These are phyloP conservation scores for Lithosia quadra DNA, from an alignment of 2,888 invertebrate species.

Conservation along the genomic window DNA sequence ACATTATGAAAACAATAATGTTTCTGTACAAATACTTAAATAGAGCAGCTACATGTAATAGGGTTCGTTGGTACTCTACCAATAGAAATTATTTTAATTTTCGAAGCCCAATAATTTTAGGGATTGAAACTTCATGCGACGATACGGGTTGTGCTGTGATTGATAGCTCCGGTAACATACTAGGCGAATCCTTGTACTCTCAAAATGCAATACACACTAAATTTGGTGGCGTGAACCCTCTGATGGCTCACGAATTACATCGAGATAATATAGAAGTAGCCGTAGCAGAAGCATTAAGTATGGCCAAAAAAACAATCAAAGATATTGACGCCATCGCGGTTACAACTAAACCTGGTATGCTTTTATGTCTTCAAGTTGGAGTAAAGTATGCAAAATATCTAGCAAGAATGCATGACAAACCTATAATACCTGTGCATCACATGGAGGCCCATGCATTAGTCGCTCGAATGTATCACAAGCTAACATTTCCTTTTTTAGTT, in stretches of 20 bases:
- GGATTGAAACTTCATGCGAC: slow-evolving; percentile 99
- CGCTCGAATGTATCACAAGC: slow-evolving; percentile 90
- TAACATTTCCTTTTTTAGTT: slow-evolving; percentile 95
- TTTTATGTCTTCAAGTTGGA: slow-evolving; percentile 93
- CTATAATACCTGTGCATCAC: slow-evolving; percentile 98
- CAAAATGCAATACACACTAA: slow-evolving; percentile 91
- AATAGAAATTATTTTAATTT: slow-evolving; percentile 24
- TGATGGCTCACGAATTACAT: slow-evolving; percentile 94
- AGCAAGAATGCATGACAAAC: slow-evolving; percentile 89
- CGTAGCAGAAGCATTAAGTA: slow-evolving; percentile 89
- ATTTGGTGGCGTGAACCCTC: slow-evolving; percentile 96
- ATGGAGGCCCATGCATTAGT: slow-evolving; percentile 99
- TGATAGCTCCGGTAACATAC: slow-evolving; percentile 89
- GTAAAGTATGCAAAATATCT: slow-evolving; percentile 93
- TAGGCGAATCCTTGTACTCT: slow-evolving; percentile 94
- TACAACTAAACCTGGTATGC: slow-evolving; percentile 96
- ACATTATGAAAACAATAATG: slow-evolving; percentile 17
- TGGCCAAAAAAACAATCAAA: slow-evolving; percentile 86
- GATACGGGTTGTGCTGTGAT: slow-evolving; percentile 98
- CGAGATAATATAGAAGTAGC: slow-evolving; percentile 91
- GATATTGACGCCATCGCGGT: slow-evolving; percentile 96
- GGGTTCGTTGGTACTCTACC: slow-evolving; percentile 2
- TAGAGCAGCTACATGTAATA: slow-evolving; percentile 2
- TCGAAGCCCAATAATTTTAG: slow-evolving; percentile 86
- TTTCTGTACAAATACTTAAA: slow-evolving; percentile 17